Base-by-base conservation (phyloP, 1,140 invertebrate genomes). In the Anagrus nilaparvatae region DNA sequence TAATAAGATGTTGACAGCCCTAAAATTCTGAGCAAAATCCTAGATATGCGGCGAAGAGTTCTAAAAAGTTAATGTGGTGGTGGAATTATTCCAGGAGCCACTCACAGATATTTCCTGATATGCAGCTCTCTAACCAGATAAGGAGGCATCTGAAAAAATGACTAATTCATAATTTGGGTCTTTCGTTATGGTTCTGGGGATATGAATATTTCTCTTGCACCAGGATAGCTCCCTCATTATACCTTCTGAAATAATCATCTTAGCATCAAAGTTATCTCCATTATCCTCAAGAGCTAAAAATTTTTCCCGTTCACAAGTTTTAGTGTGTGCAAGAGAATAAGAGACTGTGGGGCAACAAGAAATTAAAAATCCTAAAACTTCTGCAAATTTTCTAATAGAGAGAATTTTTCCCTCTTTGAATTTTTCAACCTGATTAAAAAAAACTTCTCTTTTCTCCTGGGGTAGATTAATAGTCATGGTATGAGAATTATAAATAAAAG, bases 1-100 rank as follows among this genome's bases (percentile, higher is more conserved):
- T 8, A 55, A 17, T 8, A 55, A 34, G 13, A 55, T 47, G 25
- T 58, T 56, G 55, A 57, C 53, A 44, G 54, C 44, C 38, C 32
- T 24, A 13, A 18, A 27, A 19, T 37, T 23, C 27, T 32, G 43
- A 10, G 36, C 34, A 31, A 23, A 45, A 14, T 4, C 21, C 47
- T 4, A 48, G 41, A 27, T 18, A 44, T 3, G 34, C 44, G 18
- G 46, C 43, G 14, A 40, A 27, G 10, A 49, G 19, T 32, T 46
- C 44, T 27, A 51, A 34, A 5, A 40, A 19, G 40, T 51, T 51
- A n/a, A 51, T 49, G 34, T 49, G 47, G 9, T 20, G 21, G n/a
- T n/a, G n/a, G n/a, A n/a, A n/a, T n/a, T n/a, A n/a, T n/a, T n/a
- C n/a, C n/a, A n/a, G n/a, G n/a, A n/a, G n/a, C n/a, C n/a, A n/a